These are phyloP conservation scores for Eumeta japonica DNA, from an alignment of 1,140 invertebrate species.

Conservation along the genomic window DNA sequence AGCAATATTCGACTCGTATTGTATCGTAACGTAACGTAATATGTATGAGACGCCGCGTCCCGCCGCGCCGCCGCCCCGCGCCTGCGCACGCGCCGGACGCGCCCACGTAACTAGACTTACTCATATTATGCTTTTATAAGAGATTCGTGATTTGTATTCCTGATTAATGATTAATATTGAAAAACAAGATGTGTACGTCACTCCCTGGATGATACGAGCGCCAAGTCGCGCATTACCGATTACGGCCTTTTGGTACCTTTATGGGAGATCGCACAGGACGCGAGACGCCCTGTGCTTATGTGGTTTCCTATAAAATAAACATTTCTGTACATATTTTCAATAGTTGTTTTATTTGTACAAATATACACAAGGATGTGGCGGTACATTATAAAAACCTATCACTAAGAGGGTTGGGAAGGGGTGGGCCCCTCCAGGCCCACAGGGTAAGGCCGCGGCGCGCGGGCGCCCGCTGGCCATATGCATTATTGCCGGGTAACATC, in stretches of 20 bases:
- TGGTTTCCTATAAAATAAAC: conserved; percentile 54
- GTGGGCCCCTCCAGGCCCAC: no score
- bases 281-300: conserved; percentile 44
- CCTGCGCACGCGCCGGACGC: conserved; percentile 1
- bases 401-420: no score
- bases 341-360: conserved; percentile 48
- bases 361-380: conserved; percentile 12
- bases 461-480: no score
- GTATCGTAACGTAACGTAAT: neutral
- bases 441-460: no score
- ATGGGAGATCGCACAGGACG: conserved; percentile 33
- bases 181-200: conserved; percentile 41
- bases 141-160: conserved; percentile 54
- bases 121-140: conserved; percentile 52
- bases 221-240: conserved; percentile 14
- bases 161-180: conserved; percentile 43
- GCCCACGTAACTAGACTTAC: conserved; percentile 26
- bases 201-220: conserved; percentile 30
- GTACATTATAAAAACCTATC: conserved; percentile 26
- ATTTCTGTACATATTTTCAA: conserved; percentile 58
- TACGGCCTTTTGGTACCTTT: conserved; percentile 26
- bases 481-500: conserved; percentile 55
- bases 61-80: conserved; percentile 7
- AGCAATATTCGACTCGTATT: neutral
- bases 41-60: neutral